Evolutionary conservation across 2,888 invertebrate genomes (phyloP).

Genomic region (Lacanobia wlatinum): DNA sequence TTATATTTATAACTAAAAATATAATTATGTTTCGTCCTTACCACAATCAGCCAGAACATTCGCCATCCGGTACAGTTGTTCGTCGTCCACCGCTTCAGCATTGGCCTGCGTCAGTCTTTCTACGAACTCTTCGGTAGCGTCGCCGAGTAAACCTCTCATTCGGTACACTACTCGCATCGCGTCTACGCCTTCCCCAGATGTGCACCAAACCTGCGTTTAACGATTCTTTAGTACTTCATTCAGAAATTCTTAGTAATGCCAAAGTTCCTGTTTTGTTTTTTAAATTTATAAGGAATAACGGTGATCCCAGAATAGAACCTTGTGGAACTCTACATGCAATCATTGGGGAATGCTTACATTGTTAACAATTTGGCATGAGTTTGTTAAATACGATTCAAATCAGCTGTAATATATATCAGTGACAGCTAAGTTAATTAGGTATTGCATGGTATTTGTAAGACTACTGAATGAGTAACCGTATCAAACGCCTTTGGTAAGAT

Average conservation of each 20-base stretch:
- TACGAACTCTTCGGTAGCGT: conserved; percentile 99
- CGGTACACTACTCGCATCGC: conserved; percentile 99
- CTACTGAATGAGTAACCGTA: no score
- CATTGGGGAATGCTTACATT: background rate
- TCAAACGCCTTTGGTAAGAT: background rate
- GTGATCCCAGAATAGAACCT: background rate
- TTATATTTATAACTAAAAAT: no score
- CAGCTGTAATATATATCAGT: background rate
- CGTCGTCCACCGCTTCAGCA: conserved; percentile 97
- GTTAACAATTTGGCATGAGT: background rate
- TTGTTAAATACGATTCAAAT: background rate
- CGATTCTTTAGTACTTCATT: background rate
- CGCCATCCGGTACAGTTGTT: conserved; percentile 95
- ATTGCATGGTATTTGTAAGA: background rate
- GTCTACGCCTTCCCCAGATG: conserved; percentile 97
- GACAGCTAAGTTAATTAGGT: background rate
- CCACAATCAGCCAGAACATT: conserved; percentile 88
- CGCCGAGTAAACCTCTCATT: conserved; percentile 99
- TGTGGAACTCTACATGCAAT: background rate
- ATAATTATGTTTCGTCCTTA: background rate
- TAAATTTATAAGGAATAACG: background rate
- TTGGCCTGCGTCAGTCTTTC: conserved; percentile 96
- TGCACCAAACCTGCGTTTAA: conserved; percentile 93
- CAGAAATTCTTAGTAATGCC: background rate
- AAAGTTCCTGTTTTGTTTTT: background rate